Conservation (phyloP, 2,113 vertebrate genomes). For the Toxostoma redivivum region DNA sequence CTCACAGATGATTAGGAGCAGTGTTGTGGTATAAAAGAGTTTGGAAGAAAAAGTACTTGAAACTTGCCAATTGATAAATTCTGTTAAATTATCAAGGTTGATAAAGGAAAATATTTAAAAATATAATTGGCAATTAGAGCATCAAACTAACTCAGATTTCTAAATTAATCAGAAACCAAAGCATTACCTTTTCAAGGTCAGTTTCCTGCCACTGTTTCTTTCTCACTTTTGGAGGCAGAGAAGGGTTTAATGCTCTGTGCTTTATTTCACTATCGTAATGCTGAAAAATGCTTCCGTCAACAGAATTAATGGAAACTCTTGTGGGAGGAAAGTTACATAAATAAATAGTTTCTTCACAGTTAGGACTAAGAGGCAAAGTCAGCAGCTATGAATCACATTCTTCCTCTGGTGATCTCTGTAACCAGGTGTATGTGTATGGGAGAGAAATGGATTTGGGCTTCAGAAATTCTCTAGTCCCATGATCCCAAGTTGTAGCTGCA, state of each 20-base stretch:
- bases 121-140: constrained; percentile 26
- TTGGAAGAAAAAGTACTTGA: background rate
- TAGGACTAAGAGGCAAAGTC: background rate
- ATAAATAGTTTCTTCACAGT: background rate
- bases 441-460: background rate
- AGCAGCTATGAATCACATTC: background rate
- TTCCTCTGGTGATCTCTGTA: background rate
- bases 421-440: background rate
- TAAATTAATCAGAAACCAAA: background rate
- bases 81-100: background rate
- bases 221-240: background rate
- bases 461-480: background rate
- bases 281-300: constrained; percentile 10
- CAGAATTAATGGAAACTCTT: constrained; percentile 2
- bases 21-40: background rate
- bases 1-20: constrained; percentile 46
- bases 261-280: background rate
- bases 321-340: background rate
- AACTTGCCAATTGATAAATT: constrained; percentile 25
- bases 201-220: background rate
- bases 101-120: constrained; percentile 7
- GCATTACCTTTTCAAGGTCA: constrained; percentile 14
- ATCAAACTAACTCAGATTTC: background rate
- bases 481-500: background rate
- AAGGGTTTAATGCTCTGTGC: background rate